These are phyloP conservation scores for Phaonia tiefii DNA, from an alignment of 2,888 invertebrate genomes.

Conservation along the genomic window DNA sequence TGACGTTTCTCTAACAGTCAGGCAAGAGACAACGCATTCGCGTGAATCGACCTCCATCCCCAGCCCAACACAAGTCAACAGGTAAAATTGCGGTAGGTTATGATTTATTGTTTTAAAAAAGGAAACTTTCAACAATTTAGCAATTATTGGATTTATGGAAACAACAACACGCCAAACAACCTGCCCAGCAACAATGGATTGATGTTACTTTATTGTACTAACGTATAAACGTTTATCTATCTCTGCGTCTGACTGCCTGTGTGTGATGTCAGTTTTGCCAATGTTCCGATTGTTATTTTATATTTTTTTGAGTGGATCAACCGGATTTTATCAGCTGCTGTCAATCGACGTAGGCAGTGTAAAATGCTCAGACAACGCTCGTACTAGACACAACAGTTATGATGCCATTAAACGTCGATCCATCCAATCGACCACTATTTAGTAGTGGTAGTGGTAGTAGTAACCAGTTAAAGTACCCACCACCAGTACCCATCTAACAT, in stretches of 20 bases:
- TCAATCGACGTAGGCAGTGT: slow-evolving; percentile 52
- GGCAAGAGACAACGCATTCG: neutral
- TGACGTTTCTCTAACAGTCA: slow-evolving; percentile 25
- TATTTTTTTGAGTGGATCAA: slow-evolving; percentile 48
- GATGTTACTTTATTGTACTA: slow-evolving; percentile 25
- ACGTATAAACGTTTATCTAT: slow-evolving; percentile 24
- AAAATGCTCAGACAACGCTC: slow-evolving; percentile 25
- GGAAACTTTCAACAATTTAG: slow-evolving; percentile 49
- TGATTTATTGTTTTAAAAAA: slow-evolving; percentile 48
- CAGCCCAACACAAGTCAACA: neutral
- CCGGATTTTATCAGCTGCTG: slow-evolving; percentile 61
- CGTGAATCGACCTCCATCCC: neutral
- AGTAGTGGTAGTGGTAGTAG: too few relatives aligned
- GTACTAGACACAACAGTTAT: slow-evolving; percentile 48
- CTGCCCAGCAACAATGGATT: slow-evolving; percentile 20
- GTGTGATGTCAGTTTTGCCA: neutral
- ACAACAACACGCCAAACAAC: slow-evolving; percentile 13
- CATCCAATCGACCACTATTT: neutral
- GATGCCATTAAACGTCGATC: slow-evolving; percentile 38
- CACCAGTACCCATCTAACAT: slow-evolving; percentile 33
- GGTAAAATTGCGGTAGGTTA: slow-evolving; percentile 48
- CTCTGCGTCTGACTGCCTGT: slow-evolving; percentile 41
- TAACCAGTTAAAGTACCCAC: slow-evolving; percentile 41
- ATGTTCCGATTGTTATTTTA: slow-evolving; percentile 14
- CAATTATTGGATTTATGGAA: slow-evolving; percentile 47